Base-by-base conservation (phyloP, 2,888 invertebrate species). In the Acanthosoma haemorrhoidale region DNA sequence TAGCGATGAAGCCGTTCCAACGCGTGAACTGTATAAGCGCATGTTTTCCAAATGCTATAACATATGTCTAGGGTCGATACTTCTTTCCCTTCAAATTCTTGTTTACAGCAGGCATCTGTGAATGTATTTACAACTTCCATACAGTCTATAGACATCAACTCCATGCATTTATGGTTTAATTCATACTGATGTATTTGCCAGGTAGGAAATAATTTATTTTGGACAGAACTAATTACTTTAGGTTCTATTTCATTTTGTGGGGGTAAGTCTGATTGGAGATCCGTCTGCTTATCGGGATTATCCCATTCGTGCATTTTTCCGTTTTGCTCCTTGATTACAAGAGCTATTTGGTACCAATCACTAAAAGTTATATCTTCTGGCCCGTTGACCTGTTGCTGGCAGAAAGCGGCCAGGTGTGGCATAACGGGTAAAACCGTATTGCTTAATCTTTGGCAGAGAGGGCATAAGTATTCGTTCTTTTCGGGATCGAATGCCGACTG, bases 391-490 rank as follows among this genome's bases (percentile, higher is more conserved):
- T 31, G 13, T 11, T 15, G 15, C 2, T 32, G 32, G 8, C 32
- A 29, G 21, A 86, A 80, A 5, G 82, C 80, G 32, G 83, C 81
- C 9, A 91, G 81, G 0, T 89, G 82, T 9, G 96, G 92, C 58
- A 95, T 83, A 4, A 98, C 82, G 0, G 98, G 97, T 73, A 99
- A 81, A 3, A 96, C 93, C 0, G 94, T 91, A 81, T 99, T 99
- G 81, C 96, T 94, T 1, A 99, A 84, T 70, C 96, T 89, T 80
- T 97, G 95, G 82, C 99, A 99, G 58, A 99, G 86, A 0, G 99
- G 99, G 78, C 99, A 99, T 18, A 97, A 84, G 81, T 94, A 99
- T 80, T 99, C 99, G 68, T 90, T 89, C 79, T 91, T 92, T 71
- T 94, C 94, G 0, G 93, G 87, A 79, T 94, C 92, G 78, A 92